phyloP scores from a whole-genome alignment of 2,797 vertebrate species.

The Anabacerthia variegaticeps region DNA sequence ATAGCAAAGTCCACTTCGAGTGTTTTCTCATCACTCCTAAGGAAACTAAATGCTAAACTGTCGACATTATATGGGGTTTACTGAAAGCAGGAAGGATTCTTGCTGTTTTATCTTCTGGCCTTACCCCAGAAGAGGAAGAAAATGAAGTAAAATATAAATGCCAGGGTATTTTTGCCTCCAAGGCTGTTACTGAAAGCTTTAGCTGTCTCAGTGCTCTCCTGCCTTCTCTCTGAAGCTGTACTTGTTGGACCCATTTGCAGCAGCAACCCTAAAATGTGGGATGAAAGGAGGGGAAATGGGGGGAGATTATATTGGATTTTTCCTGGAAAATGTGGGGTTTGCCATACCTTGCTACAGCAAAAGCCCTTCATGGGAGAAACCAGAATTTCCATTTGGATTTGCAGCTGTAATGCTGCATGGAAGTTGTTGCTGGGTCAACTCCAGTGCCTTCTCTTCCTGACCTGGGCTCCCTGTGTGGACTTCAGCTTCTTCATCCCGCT shows the following conservation, averaged over 20 bases:
- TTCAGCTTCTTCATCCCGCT: neutral
- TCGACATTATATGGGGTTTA: neutral
- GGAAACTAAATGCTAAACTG: neutral
- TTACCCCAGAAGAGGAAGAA: neutral
- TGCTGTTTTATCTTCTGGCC: neutral
- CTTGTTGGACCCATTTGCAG: neutral
- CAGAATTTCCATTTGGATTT: neutral
- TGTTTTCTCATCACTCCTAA: neutral
- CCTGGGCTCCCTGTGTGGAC: neutral
- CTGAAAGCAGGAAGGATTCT: neutral
- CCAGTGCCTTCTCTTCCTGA: neutral
- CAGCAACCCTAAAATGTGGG: neutral
- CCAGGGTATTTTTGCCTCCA: neutral
- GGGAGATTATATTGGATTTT: neutral
- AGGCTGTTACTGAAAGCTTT: neutral
- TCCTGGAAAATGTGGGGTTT: neutral
- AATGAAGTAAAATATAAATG: neutral
- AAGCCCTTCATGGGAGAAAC: neutral
- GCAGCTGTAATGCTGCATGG: neutral
- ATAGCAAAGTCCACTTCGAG: neutral
- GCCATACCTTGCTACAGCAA: neutral
- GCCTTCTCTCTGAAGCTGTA: neutral
- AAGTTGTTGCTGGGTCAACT: rapidly evolving
- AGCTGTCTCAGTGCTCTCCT: neutral
- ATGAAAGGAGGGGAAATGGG: rapidly evolving